Evolutionary conservation across 2,888 invertebrate genomes (phyloP).

Genomic region (Agrilus mali): DNA sequence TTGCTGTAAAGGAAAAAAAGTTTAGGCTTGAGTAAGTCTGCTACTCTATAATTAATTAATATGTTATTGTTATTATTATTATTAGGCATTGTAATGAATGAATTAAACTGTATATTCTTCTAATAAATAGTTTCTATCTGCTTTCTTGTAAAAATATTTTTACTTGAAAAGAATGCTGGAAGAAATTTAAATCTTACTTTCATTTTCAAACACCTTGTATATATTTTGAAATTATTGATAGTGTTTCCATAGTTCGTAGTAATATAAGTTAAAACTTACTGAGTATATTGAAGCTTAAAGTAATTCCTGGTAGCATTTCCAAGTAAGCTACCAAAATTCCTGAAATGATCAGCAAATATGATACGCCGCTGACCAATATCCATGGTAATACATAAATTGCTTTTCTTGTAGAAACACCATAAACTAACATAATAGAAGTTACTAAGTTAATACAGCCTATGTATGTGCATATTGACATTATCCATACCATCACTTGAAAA

Average conservation of each 20-base stretch:
- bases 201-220: no score
- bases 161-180: no score
- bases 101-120: no score
- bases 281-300: conserved; percentile 14
- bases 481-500: conserved; percentile 17
- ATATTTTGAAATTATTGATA: no score
- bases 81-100: no score
- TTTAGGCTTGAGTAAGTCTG: not conserved
- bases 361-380: conserved; percentile 18
- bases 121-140: no score
- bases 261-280: conserved; percentile 7
- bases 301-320: conserved; percentile 16
- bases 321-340: conserved; percentile 16
- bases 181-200: not conserved
- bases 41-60: no score
- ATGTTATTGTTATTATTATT: not conserved
- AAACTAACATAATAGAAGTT: conserved; percentile 18
- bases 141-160: no score
- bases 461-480: conserved; percentile 19
- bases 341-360: conserved; percentile 15
- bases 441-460: conserved; percentile 19
- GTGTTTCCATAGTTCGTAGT: not conserved
- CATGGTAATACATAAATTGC: conserved; percentile 20
- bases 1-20: conserved; percentile 11
- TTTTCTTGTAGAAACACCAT: conserved; percentile 19